Conservation (phyloP, 2,797 vertebrate species). For the Sphenopsis melanotis region DNA sequence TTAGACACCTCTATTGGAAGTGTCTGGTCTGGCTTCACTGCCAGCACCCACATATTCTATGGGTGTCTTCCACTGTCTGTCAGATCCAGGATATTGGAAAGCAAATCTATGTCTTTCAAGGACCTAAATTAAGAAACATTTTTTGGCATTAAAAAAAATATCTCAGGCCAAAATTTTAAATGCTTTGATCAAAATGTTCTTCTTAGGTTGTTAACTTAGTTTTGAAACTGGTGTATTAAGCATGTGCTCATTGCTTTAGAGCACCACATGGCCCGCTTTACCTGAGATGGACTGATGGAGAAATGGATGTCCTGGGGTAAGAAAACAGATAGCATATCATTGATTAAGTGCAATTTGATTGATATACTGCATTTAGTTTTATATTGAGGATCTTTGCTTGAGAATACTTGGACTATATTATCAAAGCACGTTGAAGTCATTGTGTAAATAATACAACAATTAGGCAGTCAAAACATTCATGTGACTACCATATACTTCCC, state of each 20-base stretch:
- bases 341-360: not conserved
- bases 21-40: not conserved
- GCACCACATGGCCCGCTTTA: not conserved
- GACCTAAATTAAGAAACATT: not conserved
- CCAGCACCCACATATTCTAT: not conserved
- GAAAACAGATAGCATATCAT: not conserved
- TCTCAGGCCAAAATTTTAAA: not conserved
- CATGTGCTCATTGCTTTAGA: not conserved
- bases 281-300: not conserved
- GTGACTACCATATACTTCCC: not conserved
- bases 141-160: not conserved
- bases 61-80: not conserved
- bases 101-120: not conserved
- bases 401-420: not conserved
- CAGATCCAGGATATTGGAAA: not conserved
- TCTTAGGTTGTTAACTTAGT: not conserved
- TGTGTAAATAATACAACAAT: not conserved
- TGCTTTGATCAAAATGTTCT: not conserved
- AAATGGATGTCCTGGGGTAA: not conserved
- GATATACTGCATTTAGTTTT: not conserved
- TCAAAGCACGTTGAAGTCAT: not conserved
- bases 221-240: not conserved
- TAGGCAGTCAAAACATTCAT: not conserved
- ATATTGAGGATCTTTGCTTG: not conserved
- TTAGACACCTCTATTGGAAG: conserved; percentile 11